phyloP scores from a whole-genome alignment of 2,888 invertebrate species.

The Horisme vitalbata region DNA sequence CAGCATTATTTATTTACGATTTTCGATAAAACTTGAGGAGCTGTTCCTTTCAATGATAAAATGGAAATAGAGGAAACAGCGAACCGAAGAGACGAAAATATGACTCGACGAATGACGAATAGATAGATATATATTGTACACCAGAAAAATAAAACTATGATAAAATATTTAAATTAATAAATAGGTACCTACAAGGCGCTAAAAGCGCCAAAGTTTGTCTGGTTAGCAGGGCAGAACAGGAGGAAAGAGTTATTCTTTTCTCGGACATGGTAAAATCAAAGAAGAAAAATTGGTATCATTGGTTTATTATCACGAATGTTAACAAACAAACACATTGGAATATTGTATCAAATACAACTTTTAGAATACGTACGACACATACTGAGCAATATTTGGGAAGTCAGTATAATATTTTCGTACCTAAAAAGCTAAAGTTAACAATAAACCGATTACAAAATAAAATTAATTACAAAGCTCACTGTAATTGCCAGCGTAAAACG shows the following conservation, averaged over 20 bases:
- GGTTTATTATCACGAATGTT: slow-evolving; percentile 71
- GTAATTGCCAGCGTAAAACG: neutral
- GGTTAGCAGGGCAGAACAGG: too few relatives aligned
- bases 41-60: too few relatives aligned
- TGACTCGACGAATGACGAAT: too few relatives aligned
- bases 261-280: neutral
- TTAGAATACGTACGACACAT: slow-evolving; percentile 28
- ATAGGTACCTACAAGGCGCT: too few relatives aligned
- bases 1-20: too few relatives aligned
- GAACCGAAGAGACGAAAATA: too few relatives aligned
- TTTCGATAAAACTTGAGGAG: neutral
- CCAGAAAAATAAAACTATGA: too few relatives aligned
- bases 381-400: slow-evolving; percentile 41
- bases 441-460: slow-evolving; percentile 20
- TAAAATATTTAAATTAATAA: too few relatives aligned
- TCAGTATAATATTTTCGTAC: slow-evolving; percentile 11
- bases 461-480: neutral
- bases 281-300: slow-evolving; percentile 48
- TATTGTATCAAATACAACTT: slow-evolving; percentile 46
- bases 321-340: slow-evolving; percentile 48
- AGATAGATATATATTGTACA: too few relatives aligned
- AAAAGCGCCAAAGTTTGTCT: too few relatives aligned
- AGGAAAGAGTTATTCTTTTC: too few relatives aligned
- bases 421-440: slow-evolving; percentile 7
- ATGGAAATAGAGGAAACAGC: too few relatives aligned